Evolutionary conservation across 2,888 invertebrate genomes (phyloP).

Genomic region (Lasioglossum morio): DNA sequence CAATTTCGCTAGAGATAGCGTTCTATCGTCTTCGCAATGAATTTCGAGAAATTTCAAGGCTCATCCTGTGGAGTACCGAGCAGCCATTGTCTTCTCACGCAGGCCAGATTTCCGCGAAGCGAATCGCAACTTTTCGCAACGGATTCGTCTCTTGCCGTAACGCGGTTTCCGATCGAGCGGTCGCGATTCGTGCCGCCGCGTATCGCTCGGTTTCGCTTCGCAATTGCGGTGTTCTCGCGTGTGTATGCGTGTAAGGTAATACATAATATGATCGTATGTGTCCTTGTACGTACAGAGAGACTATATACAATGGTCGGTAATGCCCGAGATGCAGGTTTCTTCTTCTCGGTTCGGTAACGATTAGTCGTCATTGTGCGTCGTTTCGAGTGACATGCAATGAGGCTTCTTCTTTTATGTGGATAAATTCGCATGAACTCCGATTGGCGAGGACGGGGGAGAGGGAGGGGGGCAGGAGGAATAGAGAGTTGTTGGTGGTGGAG

Average conservation of each 20-base stretch:
- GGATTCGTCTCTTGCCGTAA: background rate
- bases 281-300: constrained; percentile 46
- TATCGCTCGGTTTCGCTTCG: constrained; percentile 23
- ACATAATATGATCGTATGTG: constrained; percentile 32
- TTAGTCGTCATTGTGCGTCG: constrained; percentile 54
- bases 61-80: background rate
- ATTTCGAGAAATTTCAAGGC: background rate
- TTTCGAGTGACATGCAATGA: constrained; percentile 43
- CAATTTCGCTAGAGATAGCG: background rate
- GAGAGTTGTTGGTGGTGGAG: background rate
- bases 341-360: constrained; percentile 30
- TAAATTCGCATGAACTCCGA: constrained; percentile 30
- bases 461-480: background rate
- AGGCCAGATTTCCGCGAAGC: background rate
- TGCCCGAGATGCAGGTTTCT: constrained; percentile 27
- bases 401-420: background rate
- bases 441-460: background rate
- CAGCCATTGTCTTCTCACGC: background rate
- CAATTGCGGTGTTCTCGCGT: constrained; percentile 28
- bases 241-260: constrained; percentile 30
- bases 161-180: background rate
- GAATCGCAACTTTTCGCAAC: background rate
- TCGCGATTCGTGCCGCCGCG: constrained; percentile 14
- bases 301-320: constrained; percentile 49
- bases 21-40: background rate